phyloP scores from a whole-genome alignment of 2,888 invertebrate genomes.

The Lycocerus yunnanus region DNA sequence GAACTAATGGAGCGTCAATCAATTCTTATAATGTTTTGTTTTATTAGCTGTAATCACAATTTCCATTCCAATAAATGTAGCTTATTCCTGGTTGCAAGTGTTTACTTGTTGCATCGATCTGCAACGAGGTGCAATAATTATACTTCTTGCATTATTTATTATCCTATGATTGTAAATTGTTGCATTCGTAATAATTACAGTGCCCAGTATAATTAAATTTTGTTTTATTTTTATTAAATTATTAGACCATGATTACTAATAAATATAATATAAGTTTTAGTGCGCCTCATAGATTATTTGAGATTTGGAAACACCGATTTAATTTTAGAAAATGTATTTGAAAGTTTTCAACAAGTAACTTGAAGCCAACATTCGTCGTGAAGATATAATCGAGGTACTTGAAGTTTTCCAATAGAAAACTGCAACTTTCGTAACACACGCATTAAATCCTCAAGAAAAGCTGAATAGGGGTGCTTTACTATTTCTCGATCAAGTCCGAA shows the following conservation, averaged over 20 bases:
- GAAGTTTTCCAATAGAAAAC: conserved; percentile 17
- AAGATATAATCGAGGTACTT: background rate
- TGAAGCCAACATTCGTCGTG: background rate
- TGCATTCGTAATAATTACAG: too few relatives aligned
- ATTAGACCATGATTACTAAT: background rate
- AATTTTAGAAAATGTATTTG: background rate
- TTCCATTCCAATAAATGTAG: background rate
- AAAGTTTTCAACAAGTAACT: background rate
- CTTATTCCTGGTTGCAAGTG: background rate
- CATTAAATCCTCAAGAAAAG: conserved; percentile 26
- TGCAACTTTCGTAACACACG: conserved; percentile 13
- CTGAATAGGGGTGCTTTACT: conserved; percentile 28
- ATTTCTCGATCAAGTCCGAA: conserved; percentile 31
- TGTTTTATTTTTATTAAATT: background rate
- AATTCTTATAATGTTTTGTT: too few relatives aligned
- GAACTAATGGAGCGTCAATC: too few relatives aligned
- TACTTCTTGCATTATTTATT: too few relatives aligned
- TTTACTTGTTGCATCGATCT: background rate
- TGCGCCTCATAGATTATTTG: background rate
- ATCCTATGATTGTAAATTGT: too few relatives aligned
- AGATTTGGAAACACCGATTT: background rate
- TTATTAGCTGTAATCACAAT: too few relatives aligned
- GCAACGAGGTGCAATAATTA: background rate
- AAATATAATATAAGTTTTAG: background rate
- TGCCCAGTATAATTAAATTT: too few relatives aligned